Evolutionary conservation across 2,113 vertebrate species (phyloP).

Genomic region (Malurus elegans): DNA sequence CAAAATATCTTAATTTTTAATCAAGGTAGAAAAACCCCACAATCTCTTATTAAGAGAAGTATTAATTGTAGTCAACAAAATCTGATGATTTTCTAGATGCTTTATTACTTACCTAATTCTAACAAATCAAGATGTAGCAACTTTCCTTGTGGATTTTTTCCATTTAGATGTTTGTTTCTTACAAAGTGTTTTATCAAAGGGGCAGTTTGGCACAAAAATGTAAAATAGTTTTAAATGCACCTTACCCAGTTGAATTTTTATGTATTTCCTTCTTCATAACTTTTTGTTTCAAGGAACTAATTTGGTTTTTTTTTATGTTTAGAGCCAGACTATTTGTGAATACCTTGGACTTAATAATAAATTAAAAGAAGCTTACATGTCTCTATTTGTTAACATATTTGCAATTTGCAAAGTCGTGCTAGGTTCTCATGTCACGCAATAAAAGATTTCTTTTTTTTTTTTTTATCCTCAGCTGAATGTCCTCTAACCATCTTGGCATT

Average conservation of each 20-base stretch:
- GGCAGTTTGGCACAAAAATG: background rate
- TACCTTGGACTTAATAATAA: background rate
- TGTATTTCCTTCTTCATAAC: background rate
- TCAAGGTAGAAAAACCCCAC: background rate
- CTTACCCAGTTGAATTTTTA: background rate
- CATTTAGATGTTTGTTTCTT: background rate
- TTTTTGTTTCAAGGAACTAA: constrained; percentile 31
- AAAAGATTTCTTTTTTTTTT: background rate
- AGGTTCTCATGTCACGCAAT: background rate
- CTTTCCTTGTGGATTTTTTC: background rate
- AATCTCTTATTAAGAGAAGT: background rate
- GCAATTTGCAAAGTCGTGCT: background rate
- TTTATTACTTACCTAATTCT: background rate
- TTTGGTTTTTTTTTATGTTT: constrained; percentile 5
- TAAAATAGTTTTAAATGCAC: background rate
- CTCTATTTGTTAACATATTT: constrained; percentile 24
- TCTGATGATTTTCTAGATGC: background rate
- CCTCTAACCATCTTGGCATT: background rate
- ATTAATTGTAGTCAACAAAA: background rate
- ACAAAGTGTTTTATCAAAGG: background rate
- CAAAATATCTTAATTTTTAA: background rate
- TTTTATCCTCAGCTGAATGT: background rate
- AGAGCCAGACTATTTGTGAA: constrained; percentile 26
- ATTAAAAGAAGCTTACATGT: background rate
- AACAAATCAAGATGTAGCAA: background rate